Conservation (phyloP, 2,113 vertebrate species). For the Strix aluco region DNA sequence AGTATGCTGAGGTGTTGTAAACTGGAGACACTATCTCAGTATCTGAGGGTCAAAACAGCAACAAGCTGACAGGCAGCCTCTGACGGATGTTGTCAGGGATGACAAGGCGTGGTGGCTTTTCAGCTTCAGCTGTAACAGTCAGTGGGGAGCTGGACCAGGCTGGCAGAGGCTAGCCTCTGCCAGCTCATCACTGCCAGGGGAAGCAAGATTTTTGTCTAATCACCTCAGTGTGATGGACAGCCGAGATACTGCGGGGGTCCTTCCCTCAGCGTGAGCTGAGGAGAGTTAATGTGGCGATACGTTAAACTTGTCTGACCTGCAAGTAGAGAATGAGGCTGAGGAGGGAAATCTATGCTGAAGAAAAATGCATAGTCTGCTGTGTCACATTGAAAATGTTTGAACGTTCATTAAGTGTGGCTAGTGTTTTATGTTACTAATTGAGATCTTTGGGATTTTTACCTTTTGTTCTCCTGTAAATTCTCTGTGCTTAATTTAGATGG, state of each 20-base stretch:
- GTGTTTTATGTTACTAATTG: neutral
- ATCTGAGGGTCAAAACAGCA: neutral
- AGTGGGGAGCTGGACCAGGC: neutral
- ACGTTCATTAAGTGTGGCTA: neutral
- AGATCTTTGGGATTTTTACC: neutral
- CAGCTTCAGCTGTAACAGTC: neutral
- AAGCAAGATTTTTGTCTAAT: neutral
- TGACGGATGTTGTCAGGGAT: neutral
- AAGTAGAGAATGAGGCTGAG: neutral
- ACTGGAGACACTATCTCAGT: neutral
- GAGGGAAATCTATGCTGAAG: neutral
- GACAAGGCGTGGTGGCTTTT: accelerated
- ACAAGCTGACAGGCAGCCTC: neutral
- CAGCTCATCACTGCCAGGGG: neutral
- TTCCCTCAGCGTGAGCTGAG: neutral
- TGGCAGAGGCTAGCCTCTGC: neutral
- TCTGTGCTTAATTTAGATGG: neutral
- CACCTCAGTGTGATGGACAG: neutral
- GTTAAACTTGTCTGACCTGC: neutral
- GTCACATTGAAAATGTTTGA: neutral
- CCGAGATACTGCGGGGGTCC: accelerated
- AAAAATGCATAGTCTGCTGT: neutral
- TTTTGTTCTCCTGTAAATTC: neutral
- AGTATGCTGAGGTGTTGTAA: accelerated
- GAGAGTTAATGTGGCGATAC: neutral